Conservation (phyloP, 2,113 vertebrate genomes). For the Anoplopoma fimbria region DNA sequence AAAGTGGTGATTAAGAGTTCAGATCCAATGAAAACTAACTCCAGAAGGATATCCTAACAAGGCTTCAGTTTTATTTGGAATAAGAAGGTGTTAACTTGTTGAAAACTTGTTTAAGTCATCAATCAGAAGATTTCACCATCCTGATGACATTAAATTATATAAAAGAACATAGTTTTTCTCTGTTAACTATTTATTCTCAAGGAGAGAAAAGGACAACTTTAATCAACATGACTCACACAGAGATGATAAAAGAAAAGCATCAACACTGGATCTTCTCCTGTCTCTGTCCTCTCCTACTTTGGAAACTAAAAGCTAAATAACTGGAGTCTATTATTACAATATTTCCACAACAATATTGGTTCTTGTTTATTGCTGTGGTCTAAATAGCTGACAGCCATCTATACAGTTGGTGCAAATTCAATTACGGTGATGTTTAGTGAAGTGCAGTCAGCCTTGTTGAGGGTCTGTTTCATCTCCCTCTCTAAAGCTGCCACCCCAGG, state of each 20-base stretch:
- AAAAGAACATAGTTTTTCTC: too few species aligned
- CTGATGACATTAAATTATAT: not conserved
- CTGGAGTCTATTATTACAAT: not conserved
- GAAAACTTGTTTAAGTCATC: not conserved
- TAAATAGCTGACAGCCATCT: not conserved
- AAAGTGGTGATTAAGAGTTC: not conserved
- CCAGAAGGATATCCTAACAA: not conserved
- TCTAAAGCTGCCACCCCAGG: constrained; percentile 25
- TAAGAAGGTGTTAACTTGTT: too few species aligned
- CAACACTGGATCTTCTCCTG: too few species aligned
- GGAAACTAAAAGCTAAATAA: not conserved
- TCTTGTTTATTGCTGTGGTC: constrained; percentile 3
- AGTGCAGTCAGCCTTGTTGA: constrained; percentile 9
- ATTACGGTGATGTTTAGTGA: not conserved
- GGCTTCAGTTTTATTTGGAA: not conserved
- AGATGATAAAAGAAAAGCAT: too few species aligned
- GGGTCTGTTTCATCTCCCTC: constrained; percentile 26
- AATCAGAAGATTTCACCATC: not conserved
- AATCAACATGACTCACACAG: too few species aligned
- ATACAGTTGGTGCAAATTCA: not conserved
- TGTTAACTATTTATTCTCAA: too few species aligned
- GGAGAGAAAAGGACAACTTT: too few species aligned
- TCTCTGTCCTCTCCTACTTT: too few species aligned
- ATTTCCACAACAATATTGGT: not conserved
- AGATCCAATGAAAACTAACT: not conserved